A percentile compares a stretch with the other conserved stretches of the same genome.
Evolutionary conservation across 1,140 invertebrate species (phyloP).

Genomic region (Subanguina moxae): DNA sequence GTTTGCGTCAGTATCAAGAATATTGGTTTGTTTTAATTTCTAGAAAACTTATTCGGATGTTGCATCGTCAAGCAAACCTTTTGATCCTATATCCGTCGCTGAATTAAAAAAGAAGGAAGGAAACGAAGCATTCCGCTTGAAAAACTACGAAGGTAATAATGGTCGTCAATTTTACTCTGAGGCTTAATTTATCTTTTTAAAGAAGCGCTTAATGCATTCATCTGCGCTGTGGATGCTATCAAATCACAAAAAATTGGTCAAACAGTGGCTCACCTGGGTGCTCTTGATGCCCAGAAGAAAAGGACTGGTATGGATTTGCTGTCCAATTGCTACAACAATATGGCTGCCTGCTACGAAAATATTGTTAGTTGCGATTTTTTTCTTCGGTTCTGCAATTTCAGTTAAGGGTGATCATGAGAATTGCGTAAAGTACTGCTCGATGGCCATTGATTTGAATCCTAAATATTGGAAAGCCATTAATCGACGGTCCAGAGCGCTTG

Average conservation of each 20-base stretch:
- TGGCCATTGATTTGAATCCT: neutral
- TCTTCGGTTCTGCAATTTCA: neutral
- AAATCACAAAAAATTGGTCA: neutral
- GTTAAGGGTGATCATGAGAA: neutral
- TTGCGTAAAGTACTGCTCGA: neutral
- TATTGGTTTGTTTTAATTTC: too few relatives aligned
- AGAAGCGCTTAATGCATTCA: neutral
- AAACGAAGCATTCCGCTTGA: neutral
- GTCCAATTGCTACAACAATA: neutral
- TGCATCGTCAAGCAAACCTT: too few relatives aligned
- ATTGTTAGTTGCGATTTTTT: neutral
- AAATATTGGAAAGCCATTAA: slow-evolving; percentile 5
- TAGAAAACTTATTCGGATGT: neutral
- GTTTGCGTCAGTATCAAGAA: too few relatives aligned
- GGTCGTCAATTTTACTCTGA: neutral
- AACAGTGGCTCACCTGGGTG: neutral
- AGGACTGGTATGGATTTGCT: neutral
- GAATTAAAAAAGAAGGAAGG: neutral
- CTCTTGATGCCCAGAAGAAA: too few relatives aligned
- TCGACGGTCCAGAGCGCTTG: neutral
- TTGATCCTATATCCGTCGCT: neutral
- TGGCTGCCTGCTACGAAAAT: neutral
- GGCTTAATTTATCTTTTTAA: neutral
- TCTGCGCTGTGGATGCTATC: neutral
- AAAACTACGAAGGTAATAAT: neutral